A percentile compares a stretch with the other conserved stretches of the same genome.
These are phyloP conservation scores for Meloidogyne exigua DNA, from an alignment of 1,140 invertebrate genomes.

Conservation along the genomic window DNA sequence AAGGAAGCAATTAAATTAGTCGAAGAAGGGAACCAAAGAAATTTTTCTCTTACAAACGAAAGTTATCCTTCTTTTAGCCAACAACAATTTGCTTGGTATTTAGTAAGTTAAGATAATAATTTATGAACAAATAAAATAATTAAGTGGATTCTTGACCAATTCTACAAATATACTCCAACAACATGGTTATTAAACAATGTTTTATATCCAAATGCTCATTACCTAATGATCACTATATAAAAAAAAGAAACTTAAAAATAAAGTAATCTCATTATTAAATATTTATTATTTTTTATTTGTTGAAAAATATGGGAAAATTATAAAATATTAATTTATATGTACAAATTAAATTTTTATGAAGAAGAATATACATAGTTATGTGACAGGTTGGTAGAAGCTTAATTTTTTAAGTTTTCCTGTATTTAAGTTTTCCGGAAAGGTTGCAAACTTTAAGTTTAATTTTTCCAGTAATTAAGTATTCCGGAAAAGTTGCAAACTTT, in stretches of 20 bases:
- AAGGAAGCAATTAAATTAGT: background rate
- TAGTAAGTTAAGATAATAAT: background rate
- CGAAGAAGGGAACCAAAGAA: background rate
- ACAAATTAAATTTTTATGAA: too few relatives aligned
- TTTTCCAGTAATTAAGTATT: too few relatives aligned
- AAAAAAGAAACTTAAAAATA: background rate
- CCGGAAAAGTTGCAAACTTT: too few relatives aligned
- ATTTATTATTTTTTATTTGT: too few relatives aligned
- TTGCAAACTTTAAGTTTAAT: too few relatives aligned
- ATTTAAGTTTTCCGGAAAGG: too few relatives aligned
- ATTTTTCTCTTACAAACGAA: background rate
- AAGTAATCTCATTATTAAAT: too few relatives aligned
- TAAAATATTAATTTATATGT: too few relatives aligned
- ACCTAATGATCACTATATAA: constrained; percentile 6
- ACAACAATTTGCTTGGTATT: background rate
- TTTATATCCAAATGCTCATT: constrained; percentile 12
- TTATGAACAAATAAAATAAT: background rate
- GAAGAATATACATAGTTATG: too few relatives aligned
- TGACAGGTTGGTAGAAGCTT: too few relatives aligned
- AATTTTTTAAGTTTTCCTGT: too few relatives aligned
- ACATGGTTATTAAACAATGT: constrained; percentile 7
- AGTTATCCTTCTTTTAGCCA: background rate
- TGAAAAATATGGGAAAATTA: too few relatives aligned
- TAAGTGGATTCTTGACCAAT: constrained; percentile 7
- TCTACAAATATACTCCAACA: background rate